Evolutionary conservation across 2,888 invertebrate species (phyloP).

Genomic region (Malthinus flaveolus): DNA sequence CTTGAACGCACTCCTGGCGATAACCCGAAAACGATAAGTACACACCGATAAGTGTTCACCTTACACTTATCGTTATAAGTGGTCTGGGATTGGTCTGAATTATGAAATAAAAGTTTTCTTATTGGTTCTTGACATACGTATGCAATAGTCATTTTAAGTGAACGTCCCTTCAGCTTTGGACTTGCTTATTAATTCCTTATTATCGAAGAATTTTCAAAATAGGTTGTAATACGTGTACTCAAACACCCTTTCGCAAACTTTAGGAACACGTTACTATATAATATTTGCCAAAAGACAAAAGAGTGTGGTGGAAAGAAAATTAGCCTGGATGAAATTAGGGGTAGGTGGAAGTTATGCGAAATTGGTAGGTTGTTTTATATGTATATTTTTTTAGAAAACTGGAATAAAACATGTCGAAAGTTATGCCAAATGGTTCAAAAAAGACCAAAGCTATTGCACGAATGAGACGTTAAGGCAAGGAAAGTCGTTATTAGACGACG

Average conservation of each 20-base stretch:
- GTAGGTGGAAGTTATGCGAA: neutral
- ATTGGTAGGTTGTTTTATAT: neutral
- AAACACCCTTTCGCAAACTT: neutral
- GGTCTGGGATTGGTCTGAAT: no score
- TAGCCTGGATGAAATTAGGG: neutral
- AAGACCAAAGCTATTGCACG: slow-evolving; percentile 55
- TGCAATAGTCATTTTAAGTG: no score
- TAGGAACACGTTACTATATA: neutral
- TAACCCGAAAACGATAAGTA: no score
- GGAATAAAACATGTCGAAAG: slow-evolving; percentile 59
- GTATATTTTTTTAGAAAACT: slow-evolving; percentile 49
- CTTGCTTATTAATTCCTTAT: neutral
- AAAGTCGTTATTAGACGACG: slow-evolving; percentile 53
- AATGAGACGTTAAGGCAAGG: slow-evolving; percentile 60
- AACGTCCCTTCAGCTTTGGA: neutral
- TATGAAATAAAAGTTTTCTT: neutral
- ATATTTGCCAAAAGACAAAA: neutral
- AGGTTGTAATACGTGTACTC: neutral
- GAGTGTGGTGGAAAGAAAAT: neutral
- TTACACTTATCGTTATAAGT: no score
- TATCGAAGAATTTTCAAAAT: neutral
- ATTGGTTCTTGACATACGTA: no score
- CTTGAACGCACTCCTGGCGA: no score
- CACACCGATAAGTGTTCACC: no score
- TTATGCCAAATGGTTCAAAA: slow-evolving; percentile 57